Conservation (phyloP, 2,888 invertebrate genomes). For the Meandrusa payeni region DNA sequence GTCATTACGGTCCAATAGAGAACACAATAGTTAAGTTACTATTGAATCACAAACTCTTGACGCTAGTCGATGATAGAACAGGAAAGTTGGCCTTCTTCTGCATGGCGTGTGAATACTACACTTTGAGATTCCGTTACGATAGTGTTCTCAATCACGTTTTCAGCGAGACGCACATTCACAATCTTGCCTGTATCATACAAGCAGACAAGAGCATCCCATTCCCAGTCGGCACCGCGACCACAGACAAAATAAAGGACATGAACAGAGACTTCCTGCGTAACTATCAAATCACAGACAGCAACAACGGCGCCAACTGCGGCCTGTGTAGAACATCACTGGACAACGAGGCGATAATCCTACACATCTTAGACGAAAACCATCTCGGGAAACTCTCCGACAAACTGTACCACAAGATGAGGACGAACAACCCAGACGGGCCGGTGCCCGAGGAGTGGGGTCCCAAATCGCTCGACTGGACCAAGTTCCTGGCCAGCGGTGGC, state of each 20-base stretch:
- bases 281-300: constrained; percentile 46
- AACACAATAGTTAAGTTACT: constrained; percentile 57
- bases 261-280: constrained; percentile 59
- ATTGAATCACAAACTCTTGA: constrained; percentile 59
- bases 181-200: constrained; percentile 61
- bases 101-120: constrained; percentile 72
- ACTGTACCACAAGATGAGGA: constrained; percentile 54
- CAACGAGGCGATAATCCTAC: constrained; percentile 54
- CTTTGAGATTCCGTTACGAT: constrained; percentile 68
- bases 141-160: constrained; percentile 73
- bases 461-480: constrained; percentile 69
- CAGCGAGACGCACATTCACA: constrained; percentile 65
- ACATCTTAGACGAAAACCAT: constrained; percentile 68
- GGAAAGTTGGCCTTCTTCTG: constrained; percentile 74
- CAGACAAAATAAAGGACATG: constrained; percentile 60
- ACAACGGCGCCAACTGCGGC: constrained; percentile 46
- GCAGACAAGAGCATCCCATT: constrained; percentile 64
- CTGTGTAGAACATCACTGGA: constrained; percentile 56
- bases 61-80: constrained; percentile 67
- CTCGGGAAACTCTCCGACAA: constrained; percentile 64
- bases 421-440: constrained; percentile 51
- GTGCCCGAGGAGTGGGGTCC: constrained; percentile 73
- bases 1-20: constrained; percentile 72
- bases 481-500: constrained; percentile 66
- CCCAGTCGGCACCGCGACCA: constrained; percentile 46